Percentiles rank a stretch among this genome's conserved stretches.
phyloP scores from a whole-genome alignment of 2,888 invertebrate species.

The Xanthia icteritia region DNA sequence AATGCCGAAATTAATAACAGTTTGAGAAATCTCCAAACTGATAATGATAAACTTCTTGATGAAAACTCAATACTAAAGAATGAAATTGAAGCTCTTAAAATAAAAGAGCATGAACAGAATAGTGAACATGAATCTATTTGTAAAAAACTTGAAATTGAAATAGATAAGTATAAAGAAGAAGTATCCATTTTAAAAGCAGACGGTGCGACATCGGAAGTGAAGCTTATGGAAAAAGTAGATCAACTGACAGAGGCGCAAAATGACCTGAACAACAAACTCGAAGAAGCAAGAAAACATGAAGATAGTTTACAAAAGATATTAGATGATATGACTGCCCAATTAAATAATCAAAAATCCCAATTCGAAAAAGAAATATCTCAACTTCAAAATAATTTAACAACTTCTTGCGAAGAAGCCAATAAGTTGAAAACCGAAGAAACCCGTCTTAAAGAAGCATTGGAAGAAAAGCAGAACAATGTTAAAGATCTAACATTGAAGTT shows the following conservation, averaged over 20 bases:
- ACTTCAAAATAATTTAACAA: conserved; percentile 77
- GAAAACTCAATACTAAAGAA: conserved; percentile 85
- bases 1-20: conserved; percentile 75
- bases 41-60: conserved; percentile 83
- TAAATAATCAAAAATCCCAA: conserved; percentile 83
- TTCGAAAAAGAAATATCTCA: conserved; percentile 83
- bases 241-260: conserved; percentile 87
- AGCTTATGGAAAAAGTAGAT: conserved; percentile 88
- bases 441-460: conserved; percentile 73
- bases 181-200: conserved; percentile 85
- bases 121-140: conserved; percentile 80
- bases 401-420: conserved; percentile 77
- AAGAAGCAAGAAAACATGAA: conserved; percentile 87
- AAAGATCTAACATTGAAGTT: conserved; percentile 85
- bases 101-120: conserved; percentile 83
- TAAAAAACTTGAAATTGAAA: conserved; percentile 84
- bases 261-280: conserved; percentile 86
- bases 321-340: conserved; percentile 85
- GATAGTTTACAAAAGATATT: conserved; percentile 87
- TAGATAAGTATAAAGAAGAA: conserved; percentile 87
- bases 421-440: conserved; percentile 78
- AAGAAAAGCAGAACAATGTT: conserved; percentile 83
- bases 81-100: conserved; percentile 82
- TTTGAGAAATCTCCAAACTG: conserved; percentile 77
- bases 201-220: conserved; percentile 85